Conservation (phyloP, 1,140 invertebrate genomes). For the Drosophila takahashii region DNA sequence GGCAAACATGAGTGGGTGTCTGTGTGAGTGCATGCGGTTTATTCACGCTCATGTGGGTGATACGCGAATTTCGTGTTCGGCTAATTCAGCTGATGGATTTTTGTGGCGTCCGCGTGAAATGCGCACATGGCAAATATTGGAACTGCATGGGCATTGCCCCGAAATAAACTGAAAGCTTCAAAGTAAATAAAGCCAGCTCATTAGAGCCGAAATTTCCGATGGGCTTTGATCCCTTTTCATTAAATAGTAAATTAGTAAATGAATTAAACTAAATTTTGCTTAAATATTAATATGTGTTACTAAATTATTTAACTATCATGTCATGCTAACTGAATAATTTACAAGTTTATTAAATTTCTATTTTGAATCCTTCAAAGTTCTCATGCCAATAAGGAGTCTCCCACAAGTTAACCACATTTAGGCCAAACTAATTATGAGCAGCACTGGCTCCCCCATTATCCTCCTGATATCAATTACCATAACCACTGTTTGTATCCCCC, state of each 20-base stretch:
- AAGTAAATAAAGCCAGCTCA: constrained; percentile 31
- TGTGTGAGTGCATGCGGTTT: constrained; percentile 5
- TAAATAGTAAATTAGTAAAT: neutral
- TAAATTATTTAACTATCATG: no score
- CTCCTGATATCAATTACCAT: constrained; percentile 22
- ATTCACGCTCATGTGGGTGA: constrained; percentile 5
- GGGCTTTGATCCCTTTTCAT: neutral
- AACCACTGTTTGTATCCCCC: constrained; percentile 15
- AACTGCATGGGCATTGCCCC: constrained; percentile 18
- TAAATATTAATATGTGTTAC: neutral
- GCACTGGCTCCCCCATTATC: constrained; percentile 12
- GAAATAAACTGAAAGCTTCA: constrained; percentile 42
- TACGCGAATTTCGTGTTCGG: constrained; percentile 7
- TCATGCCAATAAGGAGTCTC: neutral
- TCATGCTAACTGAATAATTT: neutral
- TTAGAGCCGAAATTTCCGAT: constrained; percentile 21
- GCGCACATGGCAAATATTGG: constrained; percentile 46
- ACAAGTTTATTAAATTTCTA: neutral
- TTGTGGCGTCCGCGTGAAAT: constrained; percentile 49
- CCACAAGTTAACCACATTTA: constrained; percentile 26
- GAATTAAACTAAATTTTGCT: neutral
- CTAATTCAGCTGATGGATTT: constrained; percentile 27
- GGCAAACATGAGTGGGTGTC: constrained; percentile 19
- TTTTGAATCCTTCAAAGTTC: neutral
- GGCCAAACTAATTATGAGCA: constrained; percentile 25